These are phyloP conservation scores for Xanthia togata DNA, from an alignment of 2,888 invertebrate species.

Conservation along the genomic window DNA sequence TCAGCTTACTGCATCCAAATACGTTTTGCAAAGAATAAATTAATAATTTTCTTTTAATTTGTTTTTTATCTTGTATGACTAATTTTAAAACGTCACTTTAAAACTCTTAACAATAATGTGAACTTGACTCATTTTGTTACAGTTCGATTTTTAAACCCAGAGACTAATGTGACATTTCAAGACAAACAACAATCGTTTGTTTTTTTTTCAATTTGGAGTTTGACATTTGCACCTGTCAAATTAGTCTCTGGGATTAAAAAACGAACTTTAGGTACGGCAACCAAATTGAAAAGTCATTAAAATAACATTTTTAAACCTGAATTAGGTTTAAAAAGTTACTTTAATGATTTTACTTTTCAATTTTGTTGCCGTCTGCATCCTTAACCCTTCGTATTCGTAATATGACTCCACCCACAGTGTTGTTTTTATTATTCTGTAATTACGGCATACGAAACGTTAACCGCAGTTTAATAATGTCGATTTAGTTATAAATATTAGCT, in stretches of 20 bases:
- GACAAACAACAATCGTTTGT: too few relatives aligned
- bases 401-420: too few relatives aligned
- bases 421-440: neutral
- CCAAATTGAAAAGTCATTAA: too few relatives aligned
- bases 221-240: too few relatives aligned
- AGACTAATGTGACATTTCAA: too few relatives aligned
- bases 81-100: neutral
- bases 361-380: neutral
- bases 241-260: too few relatives aligned
- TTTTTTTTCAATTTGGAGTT: too few relatives aligned
- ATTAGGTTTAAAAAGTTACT: neutral
- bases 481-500: neutral
- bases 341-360: neutral
- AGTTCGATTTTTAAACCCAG: too few relatives aligned
- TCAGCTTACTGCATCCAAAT: neutral
- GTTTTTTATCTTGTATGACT: neutral
- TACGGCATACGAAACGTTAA: neutral
- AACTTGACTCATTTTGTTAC: neutral
- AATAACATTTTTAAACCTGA: neutral
- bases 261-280: neutral
- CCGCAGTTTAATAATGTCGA: neutral
- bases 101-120: neutral
- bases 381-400: too few relatives aligned
- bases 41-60: neutral
- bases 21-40: neutral